Evolutionary conservation across 2,888 invertebrate species (phyloP), one percentile per base, ranked within the genome.

Genomic region (Yponomeuta cagnagella): DNA sequence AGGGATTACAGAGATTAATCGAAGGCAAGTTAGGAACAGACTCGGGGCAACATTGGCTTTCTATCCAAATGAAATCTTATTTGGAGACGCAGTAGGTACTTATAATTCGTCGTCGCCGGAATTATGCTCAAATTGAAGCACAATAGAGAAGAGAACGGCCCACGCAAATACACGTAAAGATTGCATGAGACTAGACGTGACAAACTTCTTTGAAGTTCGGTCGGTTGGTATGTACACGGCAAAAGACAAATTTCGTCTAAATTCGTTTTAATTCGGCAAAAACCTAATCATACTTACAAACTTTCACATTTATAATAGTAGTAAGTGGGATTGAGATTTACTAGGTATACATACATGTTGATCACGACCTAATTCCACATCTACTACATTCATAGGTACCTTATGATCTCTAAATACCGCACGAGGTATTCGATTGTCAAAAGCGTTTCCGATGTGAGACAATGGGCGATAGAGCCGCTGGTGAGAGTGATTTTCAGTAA

Each of bases 401-500:
- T 43, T n/a, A 37, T 67, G 31, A 31, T 65, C 65, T 65, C 33
- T 2, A 31, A 65, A 43, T 37, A 37, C 37, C n/a, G 67, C 67
- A 43, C 37, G 37, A 43, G 37, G 67, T 79, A 78, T 81, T 82
- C 83, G 80, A 82, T 83, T 82, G 82, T 84, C 82, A 81, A 84
- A 85, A 85, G 79, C 79, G 78, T 82, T 78, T 79, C 78, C 76
- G 79, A 79, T 79, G 76, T 76, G 78, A 80, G 84, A 86, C 85
- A 85, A 85, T 85, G 80, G 81, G 75, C 78, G 78, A 81, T 80
- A 80, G 80, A 71, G 71, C n/a, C n/a, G n/a, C 71, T 48, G 77
- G 81, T 82, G 82, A 86, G 83, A 83, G 85, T 81, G 84, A 82
- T 85, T 87, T 87, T 82, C 83, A 81, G 79, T 82, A 85, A 84